Base-by-base conservation (phyloP, 2,888 invertebrate genomes). In the Imbricaverruca yamaguchii region DNA sequence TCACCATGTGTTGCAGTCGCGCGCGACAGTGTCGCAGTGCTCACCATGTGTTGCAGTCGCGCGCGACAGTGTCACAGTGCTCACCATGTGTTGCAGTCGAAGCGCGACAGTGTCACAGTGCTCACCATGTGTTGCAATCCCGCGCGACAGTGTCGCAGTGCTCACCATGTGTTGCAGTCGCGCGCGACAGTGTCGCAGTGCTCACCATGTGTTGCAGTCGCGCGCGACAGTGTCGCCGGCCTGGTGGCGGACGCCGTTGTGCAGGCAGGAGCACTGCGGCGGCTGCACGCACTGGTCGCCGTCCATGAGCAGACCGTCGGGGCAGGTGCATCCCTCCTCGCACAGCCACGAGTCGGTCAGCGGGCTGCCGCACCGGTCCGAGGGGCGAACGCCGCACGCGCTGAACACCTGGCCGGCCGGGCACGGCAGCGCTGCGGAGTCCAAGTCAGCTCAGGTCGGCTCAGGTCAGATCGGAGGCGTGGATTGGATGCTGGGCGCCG, bases 271-370 rank as follows among this genome's bases (percentile, higher is more conserved):
- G 85, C 97, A 97, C 82, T 92, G 89, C 12, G 91, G 90, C 39
- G 89, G 89, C 0, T 89, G 88, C 74, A 96, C 91, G 85, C 96
- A 96, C 63, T 90, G 89, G 7, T 92, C 91, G 53, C 77, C 81
- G 84, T 94, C 92, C 12, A 93, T 88, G 1, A 94, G 90, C 0
- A 92, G 91, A 0, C 94, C 94, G 23, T 90, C 88, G 0, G 95
- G 94, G 86, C 96, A 96, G 88, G 93, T 95, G 87, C 96, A 96
- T 0, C 96, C 96, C 86, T 96, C 95, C 81, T 93, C 92, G 85
- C 96, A 96, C 57, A 89, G 87, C 9, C 88, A 87, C 81, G 88
- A 87, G n/a, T 84, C 83, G 57, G 85, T 84, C 55, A 84, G 83
- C 9, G 85, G 89, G 82, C 91, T 90, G 0, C 92, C 91, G 85